Percentiles rank a stretch among this genome's conserved stretches.
These are phyloP conservation scores for Gonocerus acuteangulatus DNA, from an alignment of 2,888 invertebrate genomes.

Conservation along the genomic window DNA sequence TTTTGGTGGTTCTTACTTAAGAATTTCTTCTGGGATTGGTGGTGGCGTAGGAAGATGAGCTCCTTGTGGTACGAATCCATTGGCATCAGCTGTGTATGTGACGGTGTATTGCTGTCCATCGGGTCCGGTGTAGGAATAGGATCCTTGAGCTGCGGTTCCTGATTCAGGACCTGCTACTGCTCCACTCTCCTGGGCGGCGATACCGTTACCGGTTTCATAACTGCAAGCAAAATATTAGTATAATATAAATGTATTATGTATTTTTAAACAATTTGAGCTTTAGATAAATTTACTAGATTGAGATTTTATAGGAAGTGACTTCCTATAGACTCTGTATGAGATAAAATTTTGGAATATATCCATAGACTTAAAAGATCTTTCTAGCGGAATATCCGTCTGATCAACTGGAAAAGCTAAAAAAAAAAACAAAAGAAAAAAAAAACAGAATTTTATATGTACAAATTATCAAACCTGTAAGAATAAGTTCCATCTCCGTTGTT, in stretches of 20 bases:
- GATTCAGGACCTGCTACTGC: conserved; percentile 45
- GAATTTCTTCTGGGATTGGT: conserved; percentile 63
- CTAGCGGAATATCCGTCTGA: too few relatives aligned
- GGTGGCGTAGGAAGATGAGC: conserved; percentile 76
- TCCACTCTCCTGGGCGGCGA: conserved; percentile 48
- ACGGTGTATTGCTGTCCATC: conserved; percentile 42
- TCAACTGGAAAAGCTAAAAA: too few relatives aligned
- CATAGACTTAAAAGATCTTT: too few relatives aligned
- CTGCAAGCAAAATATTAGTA: too few relatives aligned
- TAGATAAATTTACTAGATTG: too few relatives aligned
- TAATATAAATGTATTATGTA: too few relatives aligned
- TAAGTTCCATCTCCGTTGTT: conserved; percentile 57
- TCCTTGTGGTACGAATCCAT: conserved; percentile 49
- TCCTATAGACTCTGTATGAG: too few relatives aligned
- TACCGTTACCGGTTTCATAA: conserved; percentile 44
- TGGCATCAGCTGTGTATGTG: conserved; percentile 59
- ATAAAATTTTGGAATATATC: too few relatives aligned
- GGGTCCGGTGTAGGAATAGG: conserved; percentile 52
- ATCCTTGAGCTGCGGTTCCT: conserved; percentile 39
- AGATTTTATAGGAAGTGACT: too few relatives aligned
- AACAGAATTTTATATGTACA: too few relatives aligned
- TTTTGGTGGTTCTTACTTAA: conserved; percentile 34
- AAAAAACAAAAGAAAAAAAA: too few relatives aligned
- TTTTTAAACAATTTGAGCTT: too few relatives aligned
- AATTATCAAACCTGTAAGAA: conserved; percentile 55